Evolutionary conservation across 2,888 invertebrate genomes (phyloP).

Genomic region (Aleiodes alternator): DNA sequence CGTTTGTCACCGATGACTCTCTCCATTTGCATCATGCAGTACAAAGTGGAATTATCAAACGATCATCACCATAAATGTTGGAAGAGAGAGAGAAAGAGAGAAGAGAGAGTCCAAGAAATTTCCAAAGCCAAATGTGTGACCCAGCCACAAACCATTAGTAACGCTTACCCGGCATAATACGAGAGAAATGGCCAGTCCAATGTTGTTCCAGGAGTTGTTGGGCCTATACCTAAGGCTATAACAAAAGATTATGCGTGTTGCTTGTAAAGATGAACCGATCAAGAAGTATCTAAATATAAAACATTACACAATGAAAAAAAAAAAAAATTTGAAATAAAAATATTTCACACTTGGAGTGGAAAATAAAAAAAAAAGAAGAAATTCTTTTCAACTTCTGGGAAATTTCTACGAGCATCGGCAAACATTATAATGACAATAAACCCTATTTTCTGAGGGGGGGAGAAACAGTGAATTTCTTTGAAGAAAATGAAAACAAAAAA

Average conservation of each 20-base stretch:
- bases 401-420: not conserved
- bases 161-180: constrained; percentile 69
- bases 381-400: too few relatives aligned
- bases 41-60: too few relatives aligned
- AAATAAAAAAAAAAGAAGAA: too few relatives aligned
- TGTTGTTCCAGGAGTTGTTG: constrained; percentile 63
- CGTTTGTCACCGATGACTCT: constrained; percentile 20
- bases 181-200: constrained; percentile 68
- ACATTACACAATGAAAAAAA: not conserved
- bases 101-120: constrained; percentile 21
- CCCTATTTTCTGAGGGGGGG: not conserved
- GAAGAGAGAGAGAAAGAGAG: too few relatives aligned
- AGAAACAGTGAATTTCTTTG: not conserved
- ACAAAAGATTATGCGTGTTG: constrained; percentile 13
- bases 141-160: constrained; percentile 63
- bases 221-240: constrained; percentile 13
- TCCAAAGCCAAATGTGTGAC: constrained; percentile 36
- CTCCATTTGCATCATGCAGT: not conserved
- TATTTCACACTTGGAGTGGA: not conserved
- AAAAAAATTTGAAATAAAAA: not conserved
- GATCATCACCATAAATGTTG: not conserved
- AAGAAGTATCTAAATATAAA: not conserved
- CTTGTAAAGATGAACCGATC: constrained; percentile 7
- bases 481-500: not conserved
- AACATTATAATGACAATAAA: not conserved